Evolutionary conservation across 2,888 invertebrate species (phyloP), one percentile per base, ranked within the genome.

Genomic region (Dendrolimus pini): DNA sequence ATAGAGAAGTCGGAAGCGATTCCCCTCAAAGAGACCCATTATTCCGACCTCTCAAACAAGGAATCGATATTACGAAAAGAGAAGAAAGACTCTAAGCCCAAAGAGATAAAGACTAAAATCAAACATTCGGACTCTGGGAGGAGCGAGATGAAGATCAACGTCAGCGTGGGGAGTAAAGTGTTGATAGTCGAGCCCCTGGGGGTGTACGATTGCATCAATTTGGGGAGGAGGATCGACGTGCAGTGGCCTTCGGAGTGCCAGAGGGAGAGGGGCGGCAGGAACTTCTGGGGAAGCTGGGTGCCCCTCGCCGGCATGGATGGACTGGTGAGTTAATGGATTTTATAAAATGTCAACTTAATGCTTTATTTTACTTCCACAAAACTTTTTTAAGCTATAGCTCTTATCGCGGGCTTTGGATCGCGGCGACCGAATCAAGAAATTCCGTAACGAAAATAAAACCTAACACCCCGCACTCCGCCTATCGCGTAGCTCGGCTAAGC

Each of bases 271-370:
- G 98, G 98, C 0, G 98, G 98, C 0, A 92, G 97, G 64, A 95
- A 95, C 55, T 94, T 94, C 68, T 99, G 98, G 99, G 89, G 89
- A 2, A 94, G 94, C 65, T 98, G 98, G 98, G 93, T 95, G 63
- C 98, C 98, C 0, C 93, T 94, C 65, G 94, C 94, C 12, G 98
- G 98, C 9, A 98, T 98, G 97, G 97, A 97, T 71, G 98, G 98
- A 61, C 92, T 94, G 78, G 95, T 96, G 66, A 82, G 88, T 66
- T 13, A 9, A 9, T 60, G 54, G 13, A 55, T 54, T 57, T 54
- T 41, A 30, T 3, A 30, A 30, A 30, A 30, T 30, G 3, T 30
- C 30, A 30, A 3, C 30, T 30, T 30, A 30, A 30, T 53, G 10
- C 30, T 58, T 13, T 54, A 13, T 47, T 41, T 14, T 42, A 41